Evolutionary conservation across 2,797 vertebrate species (phyloP), one percentile per base, ranked within the genome.

Genomic region (Arvicola amphibius): DNA sequence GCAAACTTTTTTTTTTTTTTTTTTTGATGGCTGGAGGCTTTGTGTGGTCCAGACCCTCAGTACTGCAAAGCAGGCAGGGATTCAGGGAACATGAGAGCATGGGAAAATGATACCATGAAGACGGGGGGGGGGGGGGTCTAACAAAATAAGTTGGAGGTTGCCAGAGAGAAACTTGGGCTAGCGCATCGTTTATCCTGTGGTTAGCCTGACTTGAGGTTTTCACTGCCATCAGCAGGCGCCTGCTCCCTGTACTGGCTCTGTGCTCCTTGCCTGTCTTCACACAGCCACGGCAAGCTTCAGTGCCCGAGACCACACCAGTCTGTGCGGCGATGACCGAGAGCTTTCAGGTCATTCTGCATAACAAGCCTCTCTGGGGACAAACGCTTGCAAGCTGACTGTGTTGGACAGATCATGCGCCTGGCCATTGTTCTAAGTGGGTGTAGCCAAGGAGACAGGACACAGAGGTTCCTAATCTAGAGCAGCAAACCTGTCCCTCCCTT

Each of bases 381-480:
- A 37, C 67, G 59, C 83, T 4, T 14, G 14, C 51, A 34, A 32
- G 61, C 53, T 86, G 8, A 88, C 51, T 63, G 67, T 86, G 61
- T 40, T 4, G 4, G 56, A 40, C 73, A 92, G 73, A 90, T 59
- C 59, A 13, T 46, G 65, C n/a, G 29, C 48, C 48, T 79, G 78
- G 48, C 88, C 19, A 9, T 21, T 88, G 65, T 56, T 91, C 79
- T 94, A 84, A 73, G 71, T 37, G 56, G 65, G 43, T 71, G 1
- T 4, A 32, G 34, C n/a, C 77, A 95, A 94, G 32, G 32, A 92
- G 85, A 51, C 25, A 78, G 87, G 79, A 23, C 84, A 91, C 65
- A 91, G 56, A 3, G 37, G 76, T 40, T 80, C 88, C 94, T 92
- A 61, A 96, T 90, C 87, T 63, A 65, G 89, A 91, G 84, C 71